phyloP scores from a whole-genome alignment of 2,113 vertebrate species.

The Aegypius monachus region DNA sequence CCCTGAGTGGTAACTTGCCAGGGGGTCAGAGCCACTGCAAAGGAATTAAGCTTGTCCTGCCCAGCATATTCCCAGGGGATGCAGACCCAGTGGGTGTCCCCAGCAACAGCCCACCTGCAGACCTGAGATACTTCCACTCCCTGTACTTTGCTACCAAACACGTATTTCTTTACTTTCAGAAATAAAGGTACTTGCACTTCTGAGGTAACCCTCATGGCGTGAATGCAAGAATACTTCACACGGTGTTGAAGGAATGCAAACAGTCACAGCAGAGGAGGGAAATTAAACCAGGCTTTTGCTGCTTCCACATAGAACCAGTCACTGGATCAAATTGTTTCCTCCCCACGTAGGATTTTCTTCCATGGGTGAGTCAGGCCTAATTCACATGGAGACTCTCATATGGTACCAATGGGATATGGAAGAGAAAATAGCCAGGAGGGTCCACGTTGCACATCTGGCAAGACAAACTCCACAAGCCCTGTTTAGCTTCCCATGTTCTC shows the following conservation, averaged over 20 bases:
- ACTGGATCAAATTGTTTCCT: neutral
- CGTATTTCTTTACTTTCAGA: neutral
- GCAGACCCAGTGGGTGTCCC: neutral
- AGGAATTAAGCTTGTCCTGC: neutral
- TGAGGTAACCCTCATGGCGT: rapidly evolving
- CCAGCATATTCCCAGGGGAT: neutral
- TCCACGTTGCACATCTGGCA: neutral
- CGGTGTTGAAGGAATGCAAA: neutral
- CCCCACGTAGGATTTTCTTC: neutral
- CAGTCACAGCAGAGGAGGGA: neutral
- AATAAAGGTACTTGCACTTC: neutral
- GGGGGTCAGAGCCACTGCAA: neutral
- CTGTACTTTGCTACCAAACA: neutral
- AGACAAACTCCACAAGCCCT: neutral
- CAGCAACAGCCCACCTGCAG: neutral
- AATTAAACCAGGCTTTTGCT: neutral
- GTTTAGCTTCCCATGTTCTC: neutral
- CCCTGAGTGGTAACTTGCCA: neutral
- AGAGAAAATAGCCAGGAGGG: neutral
- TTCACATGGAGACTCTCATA: neutral
- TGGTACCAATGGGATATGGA: neutral
- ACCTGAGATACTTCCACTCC: neutral
- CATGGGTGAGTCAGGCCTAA: neutral
- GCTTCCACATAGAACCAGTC: neutral
- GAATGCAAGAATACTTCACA: neutral